phyloP scores from a whole-genome alignment of 2,888 invertebrate genomes.

The Catocala nupta region DNA sequence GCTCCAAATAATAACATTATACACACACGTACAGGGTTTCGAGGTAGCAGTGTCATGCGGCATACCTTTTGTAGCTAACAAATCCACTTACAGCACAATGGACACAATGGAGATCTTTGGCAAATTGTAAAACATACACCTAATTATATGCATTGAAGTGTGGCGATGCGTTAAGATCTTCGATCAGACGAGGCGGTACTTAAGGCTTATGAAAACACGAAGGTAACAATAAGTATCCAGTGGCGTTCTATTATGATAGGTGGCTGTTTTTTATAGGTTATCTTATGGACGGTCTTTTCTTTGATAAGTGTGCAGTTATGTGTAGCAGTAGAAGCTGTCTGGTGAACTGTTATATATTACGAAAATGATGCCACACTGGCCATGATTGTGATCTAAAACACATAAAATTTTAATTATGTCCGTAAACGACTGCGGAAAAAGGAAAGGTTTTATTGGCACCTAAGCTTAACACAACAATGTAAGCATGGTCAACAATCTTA shows the following conservation, averaged over 20 bases:
- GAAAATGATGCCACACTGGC: background rate
- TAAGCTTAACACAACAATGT: constrained; percentile 2
- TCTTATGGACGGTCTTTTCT: constrained; percentile 17
- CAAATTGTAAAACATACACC: constrained; percentile 86
- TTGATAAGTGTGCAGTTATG: constrained; percentile 4
- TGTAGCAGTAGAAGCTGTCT: background rate
- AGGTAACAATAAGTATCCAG: constrained; percentile 69
- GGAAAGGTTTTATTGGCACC: constrained; percentile 6
- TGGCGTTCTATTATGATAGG: constrained; percentile 70
- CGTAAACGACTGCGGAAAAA: constrained; percentile 19
- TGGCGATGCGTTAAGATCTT: constrained; percentile 75
- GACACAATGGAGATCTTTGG: constrained; percentile 81
- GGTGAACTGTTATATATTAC: background rate
- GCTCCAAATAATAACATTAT: constrained; percentile 85
- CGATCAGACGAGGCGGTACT: constrained; percentile 74
- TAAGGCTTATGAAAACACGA: constrained; percentile 83
- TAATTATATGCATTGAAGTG: constrained; percentile 84
- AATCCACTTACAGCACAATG: constrained; percentile 85
- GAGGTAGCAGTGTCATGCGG: constrained; percentile 79
- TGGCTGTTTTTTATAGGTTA: constrained; percentile 52
- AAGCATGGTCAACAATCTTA: background rate
- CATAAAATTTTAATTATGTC: constrained; percentile 36
- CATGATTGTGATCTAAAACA: constrained; percentile 13
- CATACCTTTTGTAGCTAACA: constrained; percentile 71
- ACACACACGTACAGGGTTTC: constrained; percentile 70